Evolutionary conservation across 2,113 vertebrate genomes (phyloP).

Genomic region (Ailurus styani): DNA sequence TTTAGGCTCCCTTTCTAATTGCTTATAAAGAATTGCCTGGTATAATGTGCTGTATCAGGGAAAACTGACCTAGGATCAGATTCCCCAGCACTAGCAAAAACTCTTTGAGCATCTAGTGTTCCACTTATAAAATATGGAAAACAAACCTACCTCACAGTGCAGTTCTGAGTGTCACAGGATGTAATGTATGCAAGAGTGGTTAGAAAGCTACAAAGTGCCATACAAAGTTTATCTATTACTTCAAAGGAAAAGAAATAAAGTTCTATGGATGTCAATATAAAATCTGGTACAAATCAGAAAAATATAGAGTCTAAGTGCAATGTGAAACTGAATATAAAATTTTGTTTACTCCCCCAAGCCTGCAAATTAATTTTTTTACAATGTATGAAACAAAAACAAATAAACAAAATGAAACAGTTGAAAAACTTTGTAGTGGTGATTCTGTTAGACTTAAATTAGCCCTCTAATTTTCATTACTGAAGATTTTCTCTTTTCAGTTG

Average conservation of each 20-base stretch:
- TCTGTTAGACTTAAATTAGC: neutral
- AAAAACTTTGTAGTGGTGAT: neutral
- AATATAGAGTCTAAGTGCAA: neutral
- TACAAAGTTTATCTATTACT: neutral
- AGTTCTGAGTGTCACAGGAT: neutral
- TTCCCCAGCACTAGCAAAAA: neutral
- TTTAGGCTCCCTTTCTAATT: neutral
- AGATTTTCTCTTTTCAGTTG: neutral
- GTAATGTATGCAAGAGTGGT: neutral
- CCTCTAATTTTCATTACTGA: neutral
- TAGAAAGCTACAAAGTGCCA: neutral
- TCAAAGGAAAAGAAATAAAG: neutral
- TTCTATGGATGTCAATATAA: neutral
- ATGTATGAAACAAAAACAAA: neutral
- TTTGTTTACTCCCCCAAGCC: neutral
- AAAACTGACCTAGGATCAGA: neutral
- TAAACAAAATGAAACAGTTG: neutral
- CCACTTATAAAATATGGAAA: neutral
- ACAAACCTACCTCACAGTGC: neutral
- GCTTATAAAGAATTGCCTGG: neutral
- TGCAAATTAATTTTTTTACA: neutral
- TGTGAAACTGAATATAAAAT: neutral
- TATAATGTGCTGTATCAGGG: neutral
- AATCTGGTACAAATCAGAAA: neutral
- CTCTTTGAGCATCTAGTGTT: neutral